A percentile compares a stretch with the other conserved stretches of the same genome.
These are phyloP conservation scores for Scelioninae gen. 1 DNA, from an alignment of 2,888 invertebrate species.

Conservation along the genomic window DNA sequence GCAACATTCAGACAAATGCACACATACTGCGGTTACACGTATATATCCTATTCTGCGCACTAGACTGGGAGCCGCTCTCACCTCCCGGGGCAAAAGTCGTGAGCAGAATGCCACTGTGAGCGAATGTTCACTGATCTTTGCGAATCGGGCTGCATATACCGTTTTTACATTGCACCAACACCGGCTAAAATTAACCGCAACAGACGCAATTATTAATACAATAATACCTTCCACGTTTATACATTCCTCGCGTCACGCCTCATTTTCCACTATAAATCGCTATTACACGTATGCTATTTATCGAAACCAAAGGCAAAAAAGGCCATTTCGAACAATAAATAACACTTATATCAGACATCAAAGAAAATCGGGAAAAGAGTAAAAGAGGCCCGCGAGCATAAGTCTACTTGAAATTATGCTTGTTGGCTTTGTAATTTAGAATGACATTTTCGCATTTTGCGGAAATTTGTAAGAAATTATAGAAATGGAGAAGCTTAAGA, in stretches of 20 bases:
- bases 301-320: slow-evolving; percentile 32
- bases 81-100: slow-evolving; percentile 82
- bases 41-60: slow-evolving; percentile 58
- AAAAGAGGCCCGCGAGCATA: slow-evolving; percentile 12
- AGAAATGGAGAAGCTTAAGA: slow-evolving; percentile 43
- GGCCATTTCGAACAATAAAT: slow-evolving; percentile 27
- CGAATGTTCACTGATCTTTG: slow-evolving; percentile 76
- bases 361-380: slow-evolving; percentile 1
- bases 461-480: slow-evolving; percentile 44
- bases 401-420: slow-evolving; percentile 7
- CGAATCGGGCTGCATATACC: slow-evolving; percentile 56
- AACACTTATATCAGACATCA: slow-evolving; percentile 17
- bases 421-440: slow-evolving; percentile 51
- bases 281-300: slow-evolving; percentile 25
- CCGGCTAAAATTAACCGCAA: slow-evolving; percentile 56
- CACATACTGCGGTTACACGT: slow-evolving; percentile 69
- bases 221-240: slow-evolving; percentile 51
- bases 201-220: slow-evolving; percentile 62
- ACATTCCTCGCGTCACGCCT: slow-evolving; percentile 61
- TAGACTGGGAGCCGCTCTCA: slow-evolving; percentile 80
- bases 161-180: slow-evolving; percentile 55
- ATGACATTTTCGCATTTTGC: slow-evolving; percentile 54
- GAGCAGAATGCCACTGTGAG: slow-evolving; percentile 80
- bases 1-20: slow-evolving; percentile 69
- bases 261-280: slow-evolving; percentile 30